A percentile compares a stretch with the other conserved stretches of the same genome.
Conservation (phyloP, 2,888 invertebrate species). For the Leptura quadrifasciata region DNA sequence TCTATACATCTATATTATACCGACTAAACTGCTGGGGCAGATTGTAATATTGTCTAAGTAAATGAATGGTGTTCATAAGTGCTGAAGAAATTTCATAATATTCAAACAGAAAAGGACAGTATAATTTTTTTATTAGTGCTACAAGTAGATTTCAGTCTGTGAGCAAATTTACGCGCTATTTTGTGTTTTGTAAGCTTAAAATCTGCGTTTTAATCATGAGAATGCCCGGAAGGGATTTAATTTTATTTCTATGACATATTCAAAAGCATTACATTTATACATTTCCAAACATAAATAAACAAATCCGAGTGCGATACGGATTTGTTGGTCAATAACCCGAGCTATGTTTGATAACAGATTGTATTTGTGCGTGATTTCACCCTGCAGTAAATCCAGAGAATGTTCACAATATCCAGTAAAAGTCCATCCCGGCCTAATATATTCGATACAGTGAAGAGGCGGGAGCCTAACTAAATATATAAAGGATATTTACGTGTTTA, state of each 20-base stretch:
- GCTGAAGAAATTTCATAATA: no score
- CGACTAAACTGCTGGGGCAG: no score
- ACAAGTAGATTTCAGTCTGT: no score
- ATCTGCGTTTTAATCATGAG: no score
- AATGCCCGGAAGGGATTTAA: background rate
- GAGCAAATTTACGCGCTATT: no score
- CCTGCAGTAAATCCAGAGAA: background rate
- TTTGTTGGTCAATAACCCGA: background rate
- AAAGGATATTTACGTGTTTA: background rate
- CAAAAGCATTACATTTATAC: background rate
- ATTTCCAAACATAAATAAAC: background rate
- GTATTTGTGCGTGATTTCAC: conserved; percentile 4
- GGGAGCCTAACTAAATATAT: background rate
- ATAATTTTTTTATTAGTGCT: no score
- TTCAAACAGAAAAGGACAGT: no score
- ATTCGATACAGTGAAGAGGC: background rate
- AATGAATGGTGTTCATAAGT: no score
- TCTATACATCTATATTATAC: no score
- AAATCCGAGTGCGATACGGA: background rate
- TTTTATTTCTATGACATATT: background rate
- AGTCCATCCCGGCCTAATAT: background rate
- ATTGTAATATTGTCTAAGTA: no score
- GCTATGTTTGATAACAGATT: conserved; percentile 3
- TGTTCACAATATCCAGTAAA: background rate
- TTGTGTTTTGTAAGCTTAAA: no score